A percentile compares a stretch with the other conserved stretches of the same genome.
Conservation (phyloP, 2,888 invertebrate species). For the Caenorhabditis virilis region DNA sequence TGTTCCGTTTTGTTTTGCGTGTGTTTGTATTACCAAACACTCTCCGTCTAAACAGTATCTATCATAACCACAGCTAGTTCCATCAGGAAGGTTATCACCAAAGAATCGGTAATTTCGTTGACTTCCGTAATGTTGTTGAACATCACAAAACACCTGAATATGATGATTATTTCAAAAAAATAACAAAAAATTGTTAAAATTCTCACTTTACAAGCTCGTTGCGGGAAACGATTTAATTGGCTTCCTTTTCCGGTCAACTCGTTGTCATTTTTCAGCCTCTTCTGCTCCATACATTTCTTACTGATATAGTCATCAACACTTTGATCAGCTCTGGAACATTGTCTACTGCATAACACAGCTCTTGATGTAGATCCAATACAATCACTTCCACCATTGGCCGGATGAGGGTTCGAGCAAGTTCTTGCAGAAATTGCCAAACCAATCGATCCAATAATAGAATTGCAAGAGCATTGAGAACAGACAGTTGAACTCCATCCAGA, state of each 20-base stretch:
- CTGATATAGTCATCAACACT: slow-evolving; percentile 65
- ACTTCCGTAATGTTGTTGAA: slow-evolving; percentile 55
- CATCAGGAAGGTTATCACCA: slow-evolving; percentile 68
- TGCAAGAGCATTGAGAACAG: slow-evolving; percentile 63
- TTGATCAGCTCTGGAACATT: slow-evolving; percentile 48
- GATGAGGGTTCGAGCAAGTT: slow-evolving; percentile 65
- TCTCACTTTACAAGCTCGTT: slow-evolving; percentile 67
- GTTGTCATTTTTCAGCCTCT: slow-evolving; percentile 58
- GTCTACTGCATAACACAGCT: slow-evolving; percentile 60
- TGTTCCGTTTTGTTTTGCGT: too few species aligned
- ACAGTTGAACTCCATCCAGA: slow-evolving; percentile 59
- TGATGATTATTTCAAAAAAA: slow-evolving; percentile 5
- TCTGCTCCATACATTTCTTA: slow-evolving; percentile 63
- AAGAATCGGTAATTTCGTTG: slow-evolving; percentile 68
- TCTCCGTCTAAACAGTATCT: slow-evolving; percentile 67
- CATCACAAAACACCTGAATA: slow-evolving; percentile 67
- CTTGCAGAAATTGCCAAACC: slow-evolving; percentile 39
- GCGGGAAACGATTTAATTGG: slow-evolving; percentile 65
- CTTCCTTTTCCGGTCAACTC: slow-evolving; percentile 67
- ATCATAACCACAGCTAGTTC: slow-evolving; percentile 67
- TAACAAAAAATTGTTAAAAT: not conserved
- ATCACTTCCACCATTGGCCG: slow-evolving; percentile 65
- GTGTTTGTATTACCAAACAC: slow-evolving; percentile 56
- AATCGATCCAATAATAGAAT: slow-evolving; percentile 47
- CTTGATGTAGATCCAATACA: slow-evolving; percentile 59